phyloP scores from a whole-genome alignment of 2,888 invertebrate genomes.

The Colletes collaris region DNA sequence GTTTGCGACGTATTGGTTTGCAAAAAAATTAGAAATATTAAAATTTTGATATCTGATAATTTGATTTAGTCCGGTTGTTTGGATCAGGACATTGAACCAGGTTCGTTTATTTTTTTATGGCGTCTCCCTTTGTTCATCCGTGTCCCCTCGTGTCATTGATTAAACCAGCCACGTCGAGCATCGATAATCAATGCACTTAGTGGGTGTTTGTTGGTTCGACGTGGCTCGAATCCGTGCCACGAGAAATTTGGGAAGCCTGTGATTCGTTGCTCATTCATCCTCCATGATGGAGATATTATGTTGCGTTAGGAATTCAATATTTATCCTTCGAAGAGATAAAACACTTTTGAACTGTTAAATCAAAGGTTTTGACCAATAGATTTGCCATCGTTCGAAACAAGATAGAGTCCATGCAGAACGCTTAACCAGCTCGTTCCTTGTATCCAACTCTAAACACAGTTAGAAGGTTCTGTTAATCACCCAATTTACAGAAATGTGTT shows the following conservation, averaged over 20 bases:
- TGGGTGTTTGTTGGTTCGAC: slow-evolving; percentile 15
- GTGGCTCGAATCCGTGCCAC: slow-evolving; percentile 13
- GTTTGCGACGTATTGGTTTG: too few relatives aligned
- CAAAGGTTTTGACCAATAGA: too few relatives aligned
- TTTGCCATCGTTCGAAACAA: too few relatives aligned
- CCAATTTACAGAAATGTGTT: too few relatives aligned
- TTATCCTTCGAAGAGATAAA: neutral
- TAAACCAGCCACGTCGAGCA: slow-evolving; percentile 17
- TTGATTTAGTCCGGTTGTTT: neutral
- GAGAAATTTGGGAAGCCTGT: slow-evolving; percentile 29
- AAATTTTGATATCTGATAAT: too few relatives aligned
- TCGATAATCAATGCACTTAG: slow-evolving; percentile 31
- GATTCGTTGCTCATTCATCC: slow-evolving; percentile 1
- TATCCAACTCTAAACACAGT: too few relatives aligned
- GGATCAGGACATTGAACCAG: neutral
- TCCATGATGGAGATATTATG: neutral
- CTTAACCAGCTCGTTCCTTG: too few relatives aligned
- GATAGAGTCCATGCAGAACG: too few relatives aligned
- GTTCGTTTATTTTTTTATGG: neutral
- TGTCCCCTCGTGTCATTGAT: slow-evolving; percentile 2
- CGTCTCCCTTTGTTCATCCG: neutral
- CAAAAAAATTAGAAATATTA: too few relatives aligned
- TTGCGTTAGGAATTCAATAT: neutral
- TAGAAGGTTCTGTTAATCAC: too few relatives aligned
- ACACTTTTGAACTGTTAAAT: too few relatives aligned